These are phyloP conservation scores for Drosophila bifasciata DNA, from an alignment of 1,140 invertebrate genomes.

Conservation along the genomic window DNA sequence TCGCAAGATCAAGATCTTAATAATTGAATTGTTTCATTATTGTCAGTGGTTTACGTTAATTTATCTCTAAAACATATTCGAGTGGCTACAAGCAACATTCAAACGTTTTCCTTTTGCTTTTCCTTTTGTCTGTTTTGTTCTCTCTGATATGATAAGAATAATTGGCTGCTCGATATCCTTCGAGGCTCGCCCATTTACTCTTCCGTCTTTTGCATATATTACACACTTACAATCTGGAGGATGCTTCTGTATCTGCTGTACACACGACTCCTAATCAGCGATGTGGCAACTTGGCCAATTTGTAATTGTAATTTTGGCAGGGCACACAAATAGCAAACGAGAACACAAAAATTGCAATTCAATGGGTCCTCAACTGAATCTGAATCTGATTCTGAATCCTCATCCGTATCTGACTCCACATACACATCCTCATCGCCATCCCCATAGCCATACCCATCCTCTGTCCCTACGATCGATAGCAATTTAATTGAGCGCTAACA, in stretches of 20 bases:
- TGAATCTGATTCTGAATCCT: background rate
- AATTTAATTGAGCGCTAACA: slow-evolving; percentile 73
- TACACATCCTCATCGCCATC: too few species aligned
- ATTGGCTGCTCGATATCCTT: slow-evolving; percentile 34
- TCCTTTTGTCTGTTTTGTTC: background rate
- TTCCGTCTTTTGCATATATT: slow-evolving; percentile 16
- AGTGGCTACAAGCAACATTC: slow-evolving; percentile 44
- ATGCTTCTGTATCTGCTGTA: slow-evolving; percentile 28
- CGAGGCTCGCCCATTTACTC: background rate
- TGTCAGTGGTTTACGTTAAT: slow-evolving; percentile 83
- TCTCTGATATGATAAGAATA: slow-evolving; percentile 54
- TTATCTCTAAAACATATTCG: slow-evolving; percentile 59
- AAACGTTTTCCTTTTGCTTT: slow-evolving; percentile 16
- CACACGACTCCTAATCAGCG: slow-evolving; percentile 52
- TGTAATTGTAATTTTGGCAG: slow-evolving; percentile 73
- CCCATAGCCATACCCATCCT: too few species aligned
- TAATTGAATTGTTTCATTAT: slow-evolving; percentile 83
- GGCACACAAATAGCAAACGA: slow-evolving; percentile 37
- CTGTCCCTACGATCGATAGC: slow-evolving; percentile 46
- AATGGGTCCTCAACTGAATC: background rate
- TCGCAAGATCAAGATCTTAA: slow-evolving; percentile 29
- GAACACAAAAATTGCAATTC: slow-evolving; percentile 37
- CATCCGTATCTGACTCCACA: background rate
- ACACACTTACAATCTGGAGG: slow-evolving; percentile 20
- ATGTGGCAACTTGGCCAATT: slow-evolving; percentile 58